Evolutionary conservation across 37 sponge, comb jelly and placozoan species (phyloP), one percentile per base, ranked within the genome.

Genomic region (Petrosia ficiformis): DNA sequence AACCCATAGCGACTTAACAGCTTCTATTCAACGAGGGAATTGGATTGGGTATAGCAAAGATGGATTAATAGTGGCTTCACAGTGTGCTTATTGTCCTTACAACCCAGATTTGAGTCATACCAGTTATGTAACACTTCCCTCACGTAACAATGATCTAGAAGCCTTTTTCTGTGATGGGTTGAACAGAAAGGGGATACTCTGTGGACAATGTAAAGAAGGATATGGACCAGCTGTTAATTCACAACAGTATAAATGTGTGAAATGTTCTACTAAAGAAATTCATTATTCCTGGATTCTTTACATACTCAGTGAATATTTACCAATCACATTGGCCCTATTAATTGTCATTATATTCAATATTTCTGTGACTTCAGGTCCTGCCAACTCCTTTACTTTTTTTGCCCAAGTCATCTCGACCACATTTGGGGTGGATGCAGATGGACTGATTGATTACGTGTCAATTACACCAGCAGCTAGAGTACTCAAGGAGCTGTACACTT

Each of bases 331-430:
- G n/a, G 4, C n/a, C 4, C 28, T 61, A 4, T 25, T 61, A 8
- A 11, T 61, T 61, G 63, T 61, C n/a, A n/a, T 61, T 61, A 5
- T 61, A 4, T 61, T 61, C 25, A 61, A 61, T 28, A 61, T 61
- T 61, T 25, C 26, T n/a, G 63, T 61, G 26, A 61, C 63, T n/a
- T 61, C 63, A n/a, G 63, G 63, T n/a, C 63, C 63, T 25, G 63
- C 63, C 11, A 61, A 61, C n/a, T 22, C 63, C 14, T 61, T 61
- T 28, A 61, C n/a, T 25, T 61, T 61, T 28, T 61, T 61, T 61
- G 63, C 63, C 5, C 63, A 61, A 61, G 25, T 61, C 6, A 61
- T 61, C 6, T 61, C 63, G 26, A 61, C 63, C 25, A 61, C 63
- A 26, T 61, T 61, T 22, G 63, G 63, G 26, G 25, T 61, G 11